Evolutionary conservation across 2,113 vertebrate species (phyloP), one percentile per base, ranked within the genome.

Genomic region (Thymallus thymallus): DNA sequence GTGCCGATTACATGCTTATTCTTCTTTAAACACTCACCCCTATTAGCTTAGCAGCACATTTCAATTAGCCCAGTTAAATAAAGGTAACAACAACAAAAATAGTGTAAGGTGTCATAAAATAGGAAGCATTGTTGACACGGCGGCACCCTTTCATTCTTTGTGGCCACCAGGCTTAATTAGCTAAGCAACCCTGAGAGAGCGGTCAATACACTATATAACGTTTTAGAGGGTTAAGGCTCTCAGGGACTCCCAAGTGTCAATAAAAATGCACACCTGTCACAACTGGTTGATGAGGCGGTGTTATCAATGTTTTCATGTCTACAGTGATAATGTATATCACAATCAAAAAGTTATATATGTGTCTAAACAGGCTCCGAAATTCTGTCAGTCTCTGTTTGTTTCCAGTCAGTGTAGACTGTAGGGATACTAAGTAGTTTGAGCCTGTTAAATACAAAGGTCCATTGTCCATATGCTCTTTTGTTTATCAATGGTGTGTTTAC

Each of bases 61-160:
- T 86, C 84, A 89, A 85, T 92, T 89, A n/a, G n/a, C n/a, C n/a
- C n/a, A n/a, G n/a, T n/a, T n/a, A n/a, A n/a, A n/a, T n/a, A n/a
- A n/a, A n/a, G n/a, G n/a, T n/a, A n/a, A n/a, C n/a, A n/a, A n/a
- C n/a, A n/a, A n/a, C n/a, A n/a, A n/a, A n/a, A n/a, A n/a, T 88
- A 87, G 85, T 73, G 69, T 23, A 85, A 94, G 91, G 92, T 94
- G 93, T 93, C 78, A 77, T 91, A 85, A 82, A 86, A 87, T 60
- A 76, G 85, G 86, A 88, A 80, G 75, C 73, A 68, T 75, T 89
- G 90, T 85, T 92, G 92, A 92, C 88, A 84, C 63, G 76, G 86
- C 73, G 72, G 83, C 87, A 74, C 80, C 83, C 72, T 51, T 73
- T 87, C 84, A 64, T 81, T 85, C 84, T 88, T 69, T 84, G 78